Evolutionary conservation across 1,140 invertebrate species (phyloP), one percentile per base, ranked within the genome.

Genomic region (Subanguina moxae): DNA sequence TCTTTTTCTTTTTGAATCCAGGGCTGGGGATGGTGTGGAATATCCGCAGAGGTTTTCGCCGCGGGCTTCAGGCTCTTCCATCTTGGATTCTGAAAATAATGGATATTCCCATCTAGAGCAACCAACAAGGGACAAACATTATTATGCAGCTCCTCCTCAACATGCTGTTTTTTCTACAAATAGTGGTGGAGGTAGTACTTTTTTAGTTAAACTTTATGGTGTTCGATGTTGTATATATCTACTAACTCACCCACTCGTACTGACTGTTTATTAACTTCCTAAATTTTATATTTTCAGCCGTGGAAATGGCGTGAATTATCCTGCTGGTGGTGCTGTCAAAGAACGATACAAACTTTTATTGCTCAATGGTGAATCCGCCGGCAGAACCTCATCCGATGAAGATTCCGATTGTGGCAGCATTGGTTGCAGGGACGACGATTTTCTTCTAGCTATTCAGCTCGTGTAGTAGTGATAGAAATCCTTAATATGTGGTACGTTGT

Each of bases 1-100:
- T n/a, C n/a, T n/a, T n/a, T n/a, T n/a, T n/a, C n/a, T n/a, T n/a
- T n/a, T 25, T 52, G 8, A 25, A 21, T 52, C 3, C 25, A 71
- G 69, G 21, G 15, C n/a, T 57, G 69, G 69, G 46, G 66, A 74
- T 74, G 69, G 69, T 23, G 9, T 73, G n/a, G 28, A 72, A 19
- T 71, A 56, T 38, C 70, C 69, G 11, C 68, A 71, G 56, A 63
- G 48, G 48, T 52, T 52, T 52, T 52, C 17, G 15, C 58, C 42
- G 7, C 58, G 19, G 38, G 27, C 17, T 61, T 61, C 42, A 19
- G 28, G 3, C 28, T 46, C 28, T 27, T 23, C 58, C n/a, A 30
- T 11, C 11, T 7, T 27, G 58, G 48, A 52, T 25, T 21, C 23
- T 19, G n/a, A 52, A 21, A 25, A 19, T 52, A 52, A 15, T 52